These are phyloP conservation scores for Alouatta palliata DNA, from an alignment of 2,113 vertebrate species.

Conservation along the genomic window DNA sequence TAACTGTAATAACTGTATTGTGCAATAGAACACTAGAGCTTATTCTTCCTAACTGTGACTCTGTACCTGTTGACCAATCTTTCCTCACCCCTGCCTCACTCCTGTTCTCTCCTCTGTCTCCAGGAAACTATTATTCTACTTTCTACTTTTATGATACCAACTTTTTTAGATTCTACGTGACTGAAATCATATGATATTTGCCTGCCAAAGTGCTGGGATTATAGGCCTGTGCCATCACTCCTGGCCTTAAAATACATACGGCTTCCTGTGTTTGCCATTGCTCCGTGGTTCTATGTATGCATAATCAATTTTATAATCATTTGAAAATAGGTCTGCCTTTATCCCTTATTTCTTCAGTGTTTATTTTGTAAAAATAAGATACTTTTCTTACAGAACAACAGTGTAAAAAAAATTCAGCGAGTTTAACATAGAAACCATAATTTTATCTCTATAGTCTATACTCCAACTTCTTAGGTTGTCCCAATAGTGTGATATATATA, in stretches of 20 bases:
- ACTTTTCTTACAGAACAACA: background rate
- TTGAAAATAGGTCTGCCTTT: background rate
- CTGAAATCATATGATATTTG: background rate
- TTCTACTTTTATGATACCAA: background rate
- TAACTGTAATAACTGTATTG: background rate
- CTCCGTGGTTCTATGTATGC: background rate
- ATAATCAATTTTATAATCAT: background rate
- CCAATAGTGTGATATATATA: too few relatives aligned
- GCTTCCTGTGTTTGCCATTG: background rate
- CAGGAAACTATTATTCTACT: background rate
- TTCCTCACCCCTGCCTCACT: background rate
- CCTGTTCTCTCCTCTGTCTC: background rate
- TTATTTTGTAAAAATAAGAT: background rate
- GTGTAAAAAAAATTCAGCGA: too few relatives aligned
- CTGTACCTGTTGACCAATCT: background rate
- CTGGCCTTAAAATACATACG: background rate
- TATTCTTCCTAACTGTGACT: background rate
- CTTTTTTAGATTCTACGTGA: background rate
- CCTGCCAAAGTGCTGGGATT: background rate
- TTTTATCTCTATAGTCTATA: too few relatives aligned
- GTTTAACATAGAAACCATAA: too few relatives aligned
- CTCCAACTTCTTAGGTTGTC: too few relatives aligned
- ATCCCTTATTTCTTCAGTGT: background rate
- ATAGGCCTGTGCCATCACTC: too few relatives aligned
- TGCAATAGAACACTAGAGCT: background rate